phyloP scores from a whole-genome alignment of 1,140 invertebrate genomes.

The Helicoverpa armigera region DNA sequence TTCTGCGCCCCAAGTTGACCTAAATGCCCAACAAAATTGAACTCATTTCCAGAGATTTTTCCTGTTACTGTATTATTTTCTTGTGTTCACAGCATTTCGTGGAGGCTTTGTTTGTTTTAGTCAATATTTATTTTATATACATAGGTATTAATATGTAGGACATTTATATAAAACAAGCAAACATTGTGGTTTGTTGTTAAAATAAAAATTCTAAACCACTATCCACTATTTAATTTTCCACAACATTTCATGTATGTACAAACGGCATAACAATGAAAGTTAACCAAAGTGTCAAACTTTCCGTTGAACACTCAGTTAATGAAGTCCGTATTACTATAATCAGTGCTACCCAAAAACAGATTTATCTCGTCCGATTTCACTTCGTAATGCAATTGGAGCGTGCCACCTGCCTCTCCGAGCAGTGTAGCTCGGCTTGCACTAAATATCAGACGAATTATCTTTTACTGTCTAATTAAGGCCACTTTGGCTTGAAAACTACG shows the following conservation, averaged over 20 bases:
- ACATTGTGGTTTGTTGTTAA: not conserved
- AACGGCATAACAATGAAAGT: no score
- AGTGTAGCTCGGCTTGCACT: conserved; percentile 59
- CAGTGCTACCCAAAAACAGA: conserved; percentile 74
- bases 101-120: conserved; percentile 10
- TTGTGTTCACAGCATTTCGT: conserved; percentile 19
- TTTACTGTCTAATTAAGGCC: conserved; percentile 43
- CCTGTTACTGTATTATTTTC: conserved; percentile 35
- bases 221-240: no score
- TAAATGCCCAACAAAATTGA: conserved; percentile 39
- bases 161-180: not conserved
- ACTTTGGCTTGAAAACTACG: conserved; percentile 28
- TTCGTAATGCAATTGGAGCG: conserved; percentile 76
- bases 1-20: conserved; percentile 34
- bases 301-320: conserved; percentile 19
- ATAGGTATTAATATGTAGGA: not conserved
- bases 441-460: conserved; percentile 49
- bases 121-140: not conserved
- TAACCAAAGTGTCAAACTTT: conserved; percentile 3
- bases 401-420: conserved; percentile 66
- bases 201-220: not conserved
- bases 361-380: conserved; percentile 62
- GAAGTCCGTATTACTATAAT: conserved; percentile 61
- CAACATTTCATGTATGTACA: no score
- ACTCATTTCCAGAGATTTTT: conserved; percentile 43